These are phyloP conservation scores for Drosophila tani DNA, from an alignment of 1,140 invertebrate genomes.

Conservation along the genomic window DNA sequence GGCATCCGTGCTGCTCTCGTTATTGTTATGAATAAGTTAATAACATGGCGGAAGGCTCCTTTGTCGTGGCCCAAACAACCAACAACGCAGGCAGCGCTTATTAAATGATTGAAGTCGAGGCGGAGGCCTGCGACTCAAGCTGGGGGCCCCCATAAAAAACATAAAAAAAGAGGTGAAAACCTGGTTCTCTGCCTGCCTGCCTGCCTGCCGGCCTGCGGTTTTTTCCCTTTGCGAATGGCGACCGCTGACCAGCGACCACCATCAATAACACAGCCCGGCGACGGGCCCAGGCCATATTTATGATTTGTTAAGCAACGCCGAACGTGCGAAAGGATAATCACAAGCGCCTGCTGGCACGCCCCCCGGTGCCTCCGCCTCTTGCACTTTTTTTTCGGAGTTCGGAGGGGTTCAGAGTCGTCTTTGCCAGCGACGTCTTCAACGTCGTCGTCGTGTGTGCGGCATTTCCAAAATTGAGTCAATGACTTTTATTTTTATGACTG, in stretches of 20 bases:
- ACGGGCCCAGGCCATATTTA: slow-evolving; percentile 69
- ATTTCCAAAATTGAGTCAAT: slow-evolving; percentile 83
- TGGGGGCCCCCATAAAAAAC: slow-evolving; percentile 55
- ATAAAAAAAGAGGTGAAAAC: slow-evolving; percentile 72
- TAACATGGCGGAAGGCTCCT: slow-evolving; percentile 84
- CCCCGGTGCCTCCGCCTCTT: slow-evolving; percentile 45
- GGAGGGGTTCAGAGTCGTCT: slow-evolving; percentile 34
- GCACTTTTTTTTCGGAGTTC: background rate
- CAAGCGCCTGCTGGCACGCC: slow-evolving; percentile 79
- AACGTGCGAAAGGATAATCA: slow-evolving; percentile 83
- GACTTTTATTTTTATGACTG: slow-evolving; percentile 79
- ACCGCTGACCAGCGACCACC: slow-evolving; percentile 58
- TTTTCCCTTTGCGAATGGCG: slow-evolving; percentile 11
- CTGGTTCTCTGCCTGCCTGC: slow-evolving; percentile 26
- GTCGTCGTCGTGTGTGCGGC: slow-evolving; percentile 76
- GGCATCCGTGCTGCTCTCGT: slow-evolving; percentile 36
- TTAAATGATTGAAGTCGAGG: slow-evolving; percentile 76
- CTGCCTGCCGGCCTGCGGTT: slow-evolving; percentile 33
- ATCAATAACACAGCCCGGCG: slow-evolving; percentile 73
- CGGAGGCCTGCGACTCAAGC: slow-evolving; percentile 21
- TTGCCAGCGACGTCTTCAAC: background rate
- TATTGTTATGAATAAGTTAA: slow-evolving; percentile 85
- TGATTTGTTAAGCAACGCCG: slow-evolving; percentile 82
- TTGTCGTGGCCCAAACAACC: slow-evolving; percentile 69
- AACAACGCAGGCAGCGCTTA: slow-evolving; percentile 63